Evolutionary conservation across 2,113 vertebrate species (phyloP).

Genomic region (Sarotherodon lohbergeri): DNA sequence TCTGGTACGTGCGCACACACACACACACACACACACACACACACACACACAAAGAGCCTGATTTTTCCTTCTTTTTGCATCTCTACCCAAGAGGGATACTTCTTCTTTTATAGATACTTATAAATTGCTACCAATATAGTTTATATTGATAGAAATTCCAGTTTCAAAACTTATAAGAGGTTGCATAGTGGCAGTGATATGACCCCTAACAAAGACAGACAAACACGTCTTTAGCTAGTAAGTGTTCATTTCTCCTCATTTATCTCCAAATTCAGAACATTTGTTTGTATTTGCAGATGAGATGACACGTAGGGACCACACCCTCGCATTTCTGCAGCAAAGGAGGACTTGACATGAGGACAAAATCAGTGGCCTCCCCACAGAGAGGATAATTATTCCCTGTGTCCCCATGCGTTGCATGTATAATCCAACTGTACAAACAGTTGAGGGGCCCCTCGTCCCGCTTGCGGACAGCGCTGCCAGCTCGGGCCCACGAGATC

Average conservation of each 20-base stretch:
- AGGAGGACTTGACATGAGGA: not conserved
- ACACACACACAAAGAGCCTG: not conserved
- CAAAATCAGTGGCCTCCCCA: constrained; percentile 8
- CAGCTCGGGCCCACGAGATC: constrained; percentile 46
- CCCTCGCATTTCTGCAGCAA: not conserved
- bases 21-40: constrained; percentile 18
- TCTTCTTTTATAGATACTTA: not conserved
- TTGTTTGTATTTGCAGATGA: not conserved
- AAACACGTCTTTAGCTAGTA: not conserved
- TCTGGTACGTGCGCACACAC: constrained; percentile 30
- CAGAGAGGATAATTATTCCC: constrained; percentile 48
- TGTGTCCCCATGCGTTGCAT: constrained; percentile 20
- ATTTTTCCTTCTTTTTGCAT: constrained; percentile 32
- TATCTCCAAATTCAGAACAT: not conserved
- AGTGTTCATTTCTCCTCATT: not conserved
- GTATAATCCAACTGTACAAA: constrained; percentile 53
- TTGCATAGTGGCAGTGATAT: not conserved
- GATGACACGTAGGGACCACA: not conserved
- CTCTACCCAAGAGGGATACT: constrained; percentile 19
- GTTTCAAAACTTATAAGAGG: not conserved
- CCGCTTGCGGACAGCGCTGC: constrained; percentile 33
- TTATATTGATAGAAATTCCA: not conserved
- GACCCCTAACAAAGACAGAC: not conserved
- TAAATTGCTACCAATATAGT: not conserved
- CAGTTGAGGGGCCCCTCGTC: constrained; percentile 37